Conservation (phyloP, 2,113 vertebrate genomes). For the Forbesichthys papilliferus region DNA sequence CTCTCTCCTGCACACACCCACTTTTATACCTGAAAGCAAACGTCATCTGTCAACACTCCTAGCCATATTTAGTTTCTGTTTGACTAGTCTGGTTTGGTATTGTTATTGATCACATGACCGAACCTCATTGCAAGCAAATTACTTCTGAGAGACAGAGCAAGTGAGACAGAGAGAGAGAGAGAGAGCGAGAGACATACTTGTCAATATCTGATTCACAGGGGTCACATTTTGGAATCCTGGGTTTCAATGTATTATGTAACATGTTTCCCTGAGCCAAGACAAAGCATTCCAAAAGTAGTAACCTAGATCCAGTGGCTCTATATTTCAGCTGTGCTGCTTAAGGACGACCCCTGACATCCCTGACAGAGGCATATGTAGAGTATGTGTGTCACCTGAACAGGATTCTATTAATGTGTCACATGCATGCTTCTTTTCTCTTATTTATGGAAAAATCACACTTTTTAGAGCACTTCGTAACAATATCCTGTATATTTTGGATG, state of each 20-base stretch:
- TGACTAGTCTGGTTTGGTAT: slow-evolving; percentile 28
- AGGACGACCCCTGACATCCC: slow-evolving; percentile 48
- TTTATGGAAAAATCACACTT: slow-evolving; percentile 26
- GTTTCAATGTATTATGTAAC: slow-evolving; percentile 60
- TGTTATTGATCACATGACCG: background rate
- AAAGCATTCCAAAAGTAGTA: slow-evolving; percentile 53
- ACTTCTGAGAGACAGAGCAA: too few species aligned
- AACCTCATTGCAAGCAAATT: background rate
- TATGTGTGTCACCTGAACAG: background rate
- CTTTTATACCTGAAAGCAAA: slow-evolving; percentile 29
- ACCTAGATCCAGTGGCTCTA: background rate
- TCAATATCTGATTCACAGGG: slow-evolving; percentile 13
- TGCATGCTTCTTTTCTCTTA: slow-evolving; percentile 33
- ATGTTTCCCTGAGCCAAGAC: slow-evolving; percentile 49
- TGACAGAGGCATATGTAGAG: slow-evolving; percentile 13
- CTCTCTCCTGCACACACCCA: background rate
- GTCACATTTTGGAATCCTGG: slow-evolving; percentile 25
- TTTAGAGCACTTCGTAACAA: slow-evolving; percentile 2
- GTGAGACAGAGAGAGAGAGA: background rate
- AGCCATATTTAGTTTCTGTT: slow-evolving; percentile 25
- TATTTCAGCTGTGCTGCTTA: slow-evolving; percentile 47
- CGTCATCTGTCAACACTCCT: slow-evolving; percentile 22
- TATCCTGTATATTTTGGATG: slow-evolving; percentile 34
- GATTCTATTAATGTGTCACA: slow-evolving; percentile 3
- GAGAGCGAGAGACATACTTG: too few species aligned